Base-by-base conservation (phyloP, 1,140 invertebrate genomes). In the Araneus ventricosus region DNA sequence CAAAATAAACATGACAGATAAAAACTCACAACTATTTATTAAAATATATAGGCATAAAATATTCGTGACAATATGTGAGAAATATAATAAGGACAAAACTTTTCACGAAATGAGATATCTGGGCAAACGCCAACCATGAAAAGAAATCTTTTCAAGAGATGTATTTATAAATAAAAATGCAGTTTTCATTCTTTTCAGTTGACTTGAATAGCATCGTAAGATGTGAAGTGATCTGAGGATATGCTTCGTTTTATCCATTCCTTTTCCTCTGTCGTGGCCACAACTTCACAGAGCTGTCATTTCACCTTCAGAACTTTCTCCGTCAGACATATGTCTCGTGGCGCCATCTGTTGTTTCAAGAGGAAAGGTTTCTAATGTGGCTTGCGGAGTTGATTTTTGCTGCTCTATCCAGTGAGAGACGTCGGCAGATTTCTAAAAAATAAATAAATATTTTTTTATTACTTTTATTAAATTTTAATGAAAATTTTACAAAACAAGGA, bases 391-490 rank as follows among this genome's bases (percentile, higher is more conserved):
- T 34, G 89, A 59, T 63, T 91, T 91, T 63, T 91, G 89, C 34
- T 91, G 89, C 52, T 91, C 75, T 20, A 91, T 91, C 89, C 89
- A 91, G 10, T 84, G 52, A 30, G 89, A 91, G 8, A 91, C 89
- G 30, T 91, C 89, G 2, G 89, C 89, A 7, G 89, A 91, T 84
- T 91, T 91, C 89, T 91, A 14, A 39, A 67, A 80, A 52, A 52
- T 39, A 90, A 57, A 63, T 22, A 30, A 90, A 45, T 45, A 52
- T 52, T 52, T 52, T 14, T 0, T 14, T 17, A 52, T n/a, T n/a
- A n/a, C n/a, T n/a, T n/a, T n/a, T n/a, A n/a, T n/a, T 8, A 45
- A 45, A 8, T 45, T 8, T 45, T 45, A 0, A 45, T 8, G 41
- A 45, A 45, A 45, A 45, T 0, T 45, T 45, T 8, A 8, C 41